Conservation (phyloP, 2,113 vertebrate genomes). For the Cyanistes caeruleus region DNA sequence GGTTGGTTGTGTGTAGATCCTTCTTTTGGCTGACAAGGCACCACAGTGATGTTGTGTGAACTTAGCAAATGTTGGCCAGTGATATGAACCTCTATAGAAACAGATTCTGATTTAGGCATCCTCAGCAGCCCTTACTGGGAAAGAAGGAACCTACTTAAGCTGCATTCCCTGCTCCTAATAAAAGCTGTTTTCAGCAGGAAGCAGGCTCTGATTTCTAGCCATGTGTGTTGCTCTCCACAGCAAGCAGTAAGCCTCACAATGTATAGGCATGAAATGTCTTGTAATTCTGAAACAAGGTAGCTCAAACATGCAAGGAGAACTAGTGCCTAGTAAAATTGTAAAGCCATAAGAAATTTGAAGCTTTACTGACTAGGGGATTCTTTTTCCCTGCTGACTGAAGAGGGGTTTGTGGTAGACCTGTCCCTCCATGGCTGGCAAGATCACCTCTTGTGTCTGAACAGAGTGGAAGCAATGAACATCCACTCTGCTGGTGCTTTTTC, state of each 20-base stretch:
- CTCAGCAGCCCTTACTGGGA: not conserved
- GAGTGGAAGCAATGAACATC: not conserved
- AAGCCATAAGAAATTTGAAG: not conserved
- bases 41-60: not conserved
- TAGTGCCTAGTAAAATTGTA: not conserved
- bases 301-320: not conserved
- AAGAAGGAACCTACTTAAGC: not conserved
- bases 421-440: not conserved
- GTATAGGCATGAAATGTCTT: not conserved
- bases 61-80: rapidly evolving
- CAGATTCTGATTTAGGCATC: not conserved
- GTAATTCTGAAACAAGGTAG: not conserved
- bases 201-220: not conserved
- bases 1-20: not conserved
- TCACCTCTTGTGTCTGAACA: not conserved
- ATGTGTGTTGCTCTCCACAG: rapidly evolving
- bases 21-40: not conserved
- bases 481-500: not conserved
- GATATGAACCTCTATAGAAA: not conserved
- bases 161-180: not conserved
- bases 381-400: not conserved
- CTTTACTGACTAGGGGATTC: not conserved
- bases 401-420: not conserved
- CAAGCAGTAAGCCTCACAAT: not conserved
- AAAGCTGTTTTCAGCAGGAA: not conserved